These are phyloP conservation scores for Deroplatys truncata DNA, from an alignment of 2,888 invertebrate genomes.

Conservation along the genomic window DNA sequence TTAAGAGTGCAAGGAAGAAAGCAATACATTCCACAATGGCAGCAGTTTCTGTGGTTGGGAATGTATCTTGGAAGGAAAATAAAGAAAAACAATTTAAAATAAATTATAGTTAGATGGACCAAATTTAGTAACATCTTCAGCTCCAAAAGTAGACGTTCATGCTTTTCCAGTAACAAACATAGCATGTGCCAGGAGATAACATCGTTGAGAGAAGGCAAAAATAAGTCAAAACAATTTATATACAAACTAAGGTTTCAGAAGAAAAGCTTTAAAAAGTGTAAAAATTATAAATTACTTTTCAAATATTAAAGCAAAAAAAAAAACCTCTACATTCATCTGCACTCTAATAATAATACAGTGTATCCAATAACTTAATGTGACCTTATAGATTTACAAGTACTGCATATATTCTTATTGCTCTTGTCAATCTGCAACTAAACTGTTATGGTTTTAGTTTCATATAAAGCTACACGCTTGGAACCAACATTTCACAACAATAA, in stretches of 20 bases:
- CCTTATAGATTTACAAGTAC: too few relatives aligned
- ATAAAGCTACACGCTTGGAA: too few relatives aligned
- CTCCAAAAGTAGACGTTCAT: background rate
- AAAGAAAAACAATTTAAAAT: background rate
- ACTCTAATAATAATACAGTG: background rate
- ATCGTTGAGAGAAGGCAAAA: background rate
- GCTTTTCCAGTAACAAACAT: background rate
- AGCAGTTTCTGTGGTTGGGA: background rate
- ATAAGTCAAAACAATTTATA: background rate
- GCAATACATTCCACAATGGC: background rate
- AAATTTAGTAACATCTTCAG: background rate
- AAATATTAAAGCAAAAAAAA: background rate
- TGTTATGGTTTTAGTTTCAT: too few relatives aligned
- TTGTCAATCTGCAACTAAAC: too few relatives aligned
- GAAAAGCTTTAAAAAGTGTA: background rate
- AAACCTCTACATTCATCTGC: background rate
- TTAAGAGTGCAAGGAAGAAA: background rate
- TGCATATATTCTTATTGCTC: too few relatives aligned
- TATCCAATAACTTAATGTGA: background rate
- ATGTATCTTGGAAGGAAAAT: background rate
- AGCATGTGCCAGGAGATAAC: background rate
- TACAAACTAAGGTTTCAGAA: background rate
- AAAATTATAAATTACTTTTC: background rate
- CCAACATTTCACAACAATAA: too few relatives aligned
- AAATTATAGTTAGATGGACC: background rate